Evolutionary conservation across 1,140 invertebrate species (phyloP).

Genomic region (Panulirus ornatus): DNA sequence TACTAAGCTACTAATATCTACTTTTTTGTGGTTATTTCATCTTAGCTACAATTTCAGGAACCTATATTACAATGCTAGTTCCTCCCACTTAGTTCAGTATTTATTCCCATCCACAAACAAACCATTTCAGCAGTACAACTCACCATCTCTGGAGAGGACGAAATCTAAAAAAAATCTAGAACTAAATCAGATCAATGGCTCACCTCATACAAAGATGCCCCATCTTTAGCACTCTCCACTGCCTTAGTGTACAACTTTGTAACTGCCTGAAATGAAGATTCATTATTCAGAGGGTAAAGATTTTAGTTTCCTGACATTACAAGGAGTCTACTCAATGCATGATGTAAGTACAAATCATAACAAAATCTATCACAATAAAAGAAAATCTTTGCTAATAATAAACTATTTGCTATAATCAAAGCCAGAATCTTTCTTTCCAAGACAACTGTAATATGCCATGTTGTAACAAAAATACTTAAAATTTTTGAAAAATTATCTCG

Average conservation of each 20-base stretch:
- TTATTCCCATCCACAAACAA: neutral
- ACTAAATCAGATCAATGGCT: neutral
- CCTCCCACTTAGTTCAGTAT: neutral
- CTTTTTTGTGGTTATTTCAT: neutral
- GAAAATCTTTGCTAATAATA: no score
- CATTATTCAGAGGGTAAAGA: neutral
- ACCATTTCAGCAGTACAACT: neutral
- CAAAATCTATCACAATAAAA: no score
- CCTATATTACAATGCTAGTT: neutral
- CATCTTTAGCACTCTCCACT: conserved; percentile 30
- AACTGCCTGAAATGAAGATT: conserved; percentile 44
- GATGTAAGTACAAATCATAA: no score
- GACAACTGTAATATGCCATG: no score
- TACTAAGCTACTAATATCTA: neutral
- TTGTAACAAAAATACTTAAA: no score
- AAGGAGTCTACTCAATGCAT: neutral
- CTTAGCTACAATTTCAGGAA: neutral
- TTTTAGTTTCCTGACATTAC: neutral
- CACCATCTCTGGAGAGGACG: neutral
- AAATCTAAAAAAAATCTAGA: neutral
- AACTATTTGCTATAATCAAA: no score
- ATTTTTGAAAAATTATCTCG: no score
- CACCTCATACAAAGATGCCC: conserved; percentile 51
- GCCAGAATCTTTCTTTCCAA: no score
- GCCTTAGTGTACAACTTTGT: conserved; percentile 44